Percentiles rank a stretch among this genome's conserved stretches.
phyloP scores from a whole-genome alignment of 1,140 invertebrate species.

The Adelges cooleyi region DNA sequence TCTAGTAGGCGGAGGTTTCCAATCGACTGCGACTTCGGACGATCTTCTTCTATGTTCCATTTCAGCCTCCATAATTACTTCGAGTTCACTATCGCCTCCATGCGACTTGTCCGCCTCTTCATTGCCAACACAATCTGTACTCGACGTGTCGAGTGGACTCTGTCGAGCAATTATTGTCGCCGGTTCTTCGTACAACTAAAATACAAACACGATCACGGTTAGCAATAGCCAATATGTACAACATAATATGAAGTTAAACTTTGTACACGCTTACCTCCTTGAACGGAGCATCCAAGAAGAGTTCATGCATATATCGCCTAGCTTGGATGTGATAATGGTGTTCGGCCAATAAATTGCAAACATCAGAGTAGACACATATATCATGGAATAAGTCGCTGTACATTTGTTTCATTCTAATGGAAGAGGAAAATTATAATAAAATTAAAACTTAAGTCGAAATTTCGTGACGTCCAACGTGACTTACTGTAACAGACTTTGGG shows the following conservation, averaged over 20 bases:
- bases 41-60: constrained; percentile 3
- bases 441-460: neutral
- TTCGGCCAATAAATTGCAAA: constrained; percentile 62
- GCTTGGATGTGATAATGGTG: constrained; percentile 71
- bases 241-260: no score
- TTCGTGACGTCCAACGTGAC: constrained; percentile 8
- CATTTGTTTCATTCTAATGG: constrained; percentile 67
- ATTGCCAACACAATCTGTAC: constrained; percentile 1
- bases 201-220: neutral
- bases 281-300: constrained; percentile 80
- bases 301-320: constrained; percentile 81
- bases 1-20: neutral
- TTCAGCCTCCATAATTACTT: constrained; percentile 23
- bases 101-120: constrained; percentile 4
- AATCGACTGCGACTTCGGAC: constrained; percentile 5
- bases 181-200: constrained; percentile 14
- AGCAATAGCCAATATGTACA: no score
- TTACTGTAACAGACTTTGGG: constrained; percentile 49
- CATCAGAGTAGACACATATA: constrained; percentile 85
- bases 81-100: constrained; percentile 7
- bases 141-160: neutral
- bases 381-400: constrained; percentile 74
- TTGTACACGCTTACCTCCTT: constrained; percentile 42
- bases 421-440: constrained; percentile 14
- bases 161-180: neutral